Evolutionary conservation across 2,888 invertebrate genomes (phyloP), one percentile per base, ranked within the genome.

Genomic region (Eilema depressum): DNA sequence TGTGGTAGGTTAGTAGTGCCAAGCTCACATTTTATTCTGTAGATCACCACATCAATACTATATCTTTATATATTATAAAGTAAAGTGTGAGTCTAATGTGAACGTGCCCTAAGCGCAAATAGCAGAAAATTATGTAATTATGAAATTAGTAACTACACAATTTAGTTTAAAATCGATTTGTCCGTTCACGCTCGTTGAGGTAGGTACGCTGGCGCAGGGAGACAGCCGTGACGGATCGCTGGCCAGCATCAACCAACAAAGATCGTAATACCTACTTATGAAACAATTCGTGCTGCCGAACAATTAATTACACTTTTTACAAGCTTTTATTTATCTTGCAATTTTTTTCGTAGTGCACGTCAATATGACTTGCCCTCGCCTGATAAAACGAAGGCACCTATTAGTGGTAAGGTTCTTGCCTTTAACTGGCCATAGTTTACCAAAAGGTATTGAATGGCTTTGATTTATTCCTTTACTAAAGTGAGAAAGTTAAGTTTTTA

Each of bases 211-310:
- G 64, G 25, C 41, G 41, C 41, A 41, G 63, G n/a, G 57, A 11
- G 57, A 25, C 64, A 70, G 28, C 63, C 67, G 76, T 65, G 37
- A 5, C 63, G 62, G 72, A 80, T 78, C 41, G 66, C 28, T 28
- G 56, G 63, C 76, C 68, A 69, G 59, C 28, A 14, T n/a, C 17
- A 41, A 17, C 57, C 20, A 37, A 25, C 57, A 63, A 11, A 25
- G 28, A 3, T 63, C 23, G 41, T 23, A 59, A 59, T n/a, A 37
- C 17, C 37, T 25, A 10, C 17, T 59, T 25, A 10, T 2, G 20
- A 66, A 66, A 59, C 33, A 17, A 59, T 66, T 56, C 28, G 30
- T 30, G 28, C 30, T 20, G 14, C 56, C 20, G 3, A 41, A 37
- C 23, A 37, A 12, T 12, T 25, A 25, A 59, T 59, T 26, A 25